Percentiles rank a stretch among this genome's conserved stretches.
These are phyloP conservation scores for Lysandra coridon DNA, from an alignment of 2,888 invertebrate genomes.

Conservation along the genomic window DNA sequence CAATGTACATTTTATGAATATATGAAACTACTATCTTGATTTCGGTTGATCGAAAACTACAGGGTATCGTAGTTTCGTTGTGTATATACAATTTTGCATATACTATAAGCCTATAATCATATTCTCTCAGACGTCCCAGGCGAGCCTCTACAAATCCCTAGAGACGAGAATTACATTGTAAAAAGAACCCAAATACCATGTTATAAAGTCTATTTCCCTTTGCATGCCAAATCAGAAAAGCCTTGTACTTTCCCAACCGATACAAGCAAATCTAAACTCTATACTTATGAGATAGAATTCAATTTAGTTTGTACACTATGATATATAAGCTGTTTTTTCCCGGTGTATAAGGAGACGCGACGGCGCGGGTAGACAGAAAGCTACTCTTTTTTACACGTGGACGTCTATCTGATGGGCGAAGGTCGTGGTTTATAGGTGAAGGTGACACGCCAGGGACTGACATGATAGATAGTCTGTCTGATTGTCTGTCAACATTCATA, in stretches of 20 bases:
- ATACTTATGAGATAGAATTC: neutral
- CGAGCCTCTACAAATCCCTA: slow-evolving; percentile 69
- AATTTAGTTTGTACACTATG: neutral
- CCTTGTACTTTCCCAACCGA: neutral
- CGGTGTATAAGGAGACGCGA: slow-evolving; percentile 54
- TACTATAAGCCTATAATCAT: slow-evolving; percentile 68
- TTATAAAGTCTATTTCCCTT: slow-evolving; percentile 33
- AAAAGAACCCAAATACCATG: slow-evolving; percentile 38
- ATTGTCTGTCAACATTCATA: neutral
- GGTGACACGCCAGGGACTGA: slow-evolving; percentile 33
- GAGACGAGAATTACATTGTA: slow-evolving; percentile 34
- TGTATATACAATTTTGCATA: slow-evolving; percentile 41
- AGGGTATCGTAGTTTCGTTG: neutral
- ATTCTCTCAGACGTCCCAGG: slow-evolving; percentile 70
- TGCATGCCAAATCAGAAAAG: neutral
- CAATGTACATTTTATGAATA: too few relatives aligned
- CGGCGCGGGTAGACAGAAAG: slow-evolving; percentile 64
- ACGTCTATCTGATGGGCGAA: slow-evolving; percentile 47
- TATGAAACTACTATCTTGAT: neutral
- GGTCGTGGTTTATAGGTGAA: slow-evolving; percentile 58
- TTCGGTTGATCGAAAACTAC: neutral
- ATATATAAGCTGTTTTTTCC: slow-evolving; percentile 45
- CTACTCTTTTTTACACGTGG: slow-evolving; percentile 68
- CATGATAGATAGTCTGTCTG: neutral
- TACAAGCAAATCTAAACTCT: neutral